A percentile compares a stretch with the other conserved stretches of the same genome.
Evolutionary conservation across 30 jellyfish, hydroid and myxozoan genomes (phyloP).

Genomic region (Turritopsis rubra): DNA sequence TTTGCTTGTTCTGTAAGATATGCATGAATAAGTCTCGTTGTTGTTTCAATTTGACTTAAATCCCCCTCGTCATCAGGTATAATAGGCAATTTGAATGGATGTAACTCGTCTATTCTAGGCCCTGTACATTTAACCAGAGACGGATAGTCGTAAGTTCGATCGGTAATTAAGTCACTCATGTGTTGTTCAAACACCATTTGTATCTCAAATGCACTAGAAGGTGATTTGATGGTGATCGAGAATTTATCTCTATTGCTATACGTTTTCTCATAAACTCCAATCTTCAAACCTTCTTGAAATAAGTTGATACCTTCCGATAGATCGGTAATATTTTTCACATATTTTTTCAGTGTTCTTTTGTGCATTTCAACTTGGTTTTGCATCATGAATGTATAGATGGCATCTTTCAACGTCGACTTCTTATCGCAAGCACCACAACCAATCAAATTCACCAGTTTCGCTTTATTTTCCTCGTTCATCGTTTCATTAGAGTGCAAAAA

Average conservation of each 20-base stretch:
- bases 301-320: neutral
- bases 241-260: neutral
- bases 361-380: neutral
- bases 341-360: neutral
- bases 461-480: neutral
- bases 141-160: neutral
- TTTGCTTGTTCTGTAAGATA: neutral
- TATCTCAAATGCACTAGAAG: neutral
- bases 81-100: neutral
- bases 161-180: neutral
- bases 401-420: neutral
- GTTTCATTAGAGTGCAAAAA: neutral
- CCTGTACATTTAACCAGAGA: neutral
- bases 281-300: slow-evolving; percentile 1
- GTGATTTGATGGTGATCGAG: neutral
- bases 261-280: neutral
- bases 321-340: slow-evolving; percentile 4
- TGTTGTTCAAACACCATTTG: slow-evolving; percentile 4
- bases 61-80: neutral
- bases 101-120: neutral
- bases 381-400: neutral
- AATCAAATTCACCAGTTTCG: neutral
- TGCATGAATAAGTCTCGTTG: neutral
- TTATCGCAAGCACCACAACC: neutral
- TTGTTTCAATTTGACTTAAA: neutral